Evolutionary conservation across 53 echinoderm and acorn worm genomes (phyloP), one percentile per base, ranked within the genome.

Genomic region (Crossaster papposus): DNA sequence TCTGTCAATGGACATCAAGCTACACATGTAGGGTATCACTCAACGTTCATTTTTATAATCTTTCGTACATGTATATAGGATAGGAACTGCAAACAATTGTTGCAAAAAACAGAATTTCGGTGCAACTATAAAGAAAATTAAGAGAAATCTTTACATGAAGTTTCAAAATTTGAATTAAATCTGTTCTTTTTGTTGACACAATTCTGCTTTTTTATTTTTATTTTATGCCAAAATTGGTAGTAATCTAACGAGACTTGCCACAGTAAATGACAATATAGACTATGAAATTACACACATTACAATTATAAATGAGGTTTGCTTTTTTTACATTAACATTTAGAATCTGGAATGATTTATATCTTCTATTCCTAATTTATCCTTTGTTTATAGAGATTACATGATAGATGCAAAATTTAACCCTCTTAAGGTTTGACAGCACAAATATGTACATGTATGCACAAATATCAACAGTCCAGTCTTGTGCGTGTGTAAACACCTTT

Each of bases 271-370:
- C 7, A 58, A 58, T 58, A 58, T 58, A 58, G 14, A 8, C 58
- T 74, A 9, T 36, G 36, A 74, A 74, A 3, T 34, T 74, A 74
- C 74, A 74, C 74, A 74, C 35, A 34, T 74, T 33, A 74, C 74
- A 74, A 74, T 74, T 36, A 70, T 74, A 74, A 31, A 74, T 35
- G 22, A 35, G 31, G 74, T 74, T 33, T 34, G 13, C n/a, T 31
- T 55, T 63, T 2, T 81, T 81, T 64, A 58, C 33, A 31, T 44
- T 54, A 8, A n/a, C n/a, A 55, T 12, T 63, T 81, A 80, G 33
- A 58, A 30, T 55, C n/a, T 53, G 1, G 54, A 54, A 68, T 34
- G 36, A 35, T 74, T 34, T 11, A 7, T 30, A 26, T 71, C 71
- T 26, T 34, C 34, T 74, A 74, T 0, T 74, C 31, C 36, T 74